Percentiles rank a stretch among this genome's conserved stretches.
phyloP scores from a whole-genome alignment of 2,113 vertebrate species.

The Gymnocephalus cernua region DNA sequence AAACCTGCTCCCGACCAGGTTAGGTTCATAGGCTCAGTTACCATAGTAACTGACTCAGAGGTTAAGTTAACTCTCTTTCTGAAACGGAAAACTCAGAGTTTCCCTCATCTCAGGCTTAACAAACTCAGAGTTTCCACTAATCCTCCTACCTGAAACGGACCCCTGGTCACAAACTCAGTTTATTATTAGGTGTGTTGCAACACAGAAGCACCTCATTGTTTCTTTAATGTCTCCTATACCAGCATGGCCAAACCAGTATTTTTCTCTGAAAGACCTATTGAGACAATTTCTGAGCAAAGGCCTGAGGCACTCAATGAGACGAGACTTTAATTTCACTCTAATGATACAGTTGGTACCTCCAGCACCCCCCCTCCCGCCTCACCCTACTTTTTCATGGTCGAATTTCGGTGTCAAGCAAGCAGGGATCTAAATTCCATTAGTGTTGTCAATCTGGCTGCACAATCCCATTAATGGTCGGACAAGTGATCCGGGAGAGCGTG shows the following conservation, averaged over 20 bases:
- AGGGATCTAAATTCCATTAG: slow-evolving; percentile 60
- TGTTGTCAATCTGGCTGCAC: slow-evolving; percentile 38
- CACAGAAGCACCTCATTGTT: background rate
- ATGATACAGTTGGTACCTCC: slow-evolving; percentile 41
- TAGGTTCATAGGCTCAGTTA: no score
- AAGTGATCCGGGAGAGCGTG: slow-evolving; percentile 13
- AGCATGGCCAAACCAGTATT: background rate
- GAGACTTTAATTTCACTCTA: slow-evolving; percentile 47
- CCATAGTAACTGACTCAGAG: no score
- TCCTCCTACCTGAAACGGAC: no score
- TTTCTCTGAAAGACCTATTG: slow-evolving; percentile 32
- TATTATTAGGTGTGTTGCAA: slow-evolving; percentile 11
- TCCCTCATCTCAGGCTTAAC: no score
- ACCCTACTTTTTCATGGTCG: slow-evolving; percentile 21
- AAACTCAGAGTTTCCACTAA: no score
- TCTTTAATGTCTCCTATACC: background rate
- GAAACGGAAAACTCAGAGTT: no score
- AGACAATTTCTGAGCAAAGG: slow-evolving; percentile 33
- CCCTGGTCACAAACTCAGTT: background rate
- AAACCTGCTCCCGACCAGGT: no score
- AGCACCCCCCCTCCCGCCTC: background rate
- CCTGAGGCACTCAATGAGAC: slow-evolving; percentile 4
- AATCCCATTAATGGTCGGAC: slow-evolving; percentile 56
- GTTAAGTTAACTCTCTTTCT: no score
- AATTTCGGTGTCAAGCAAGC: slow-evolving; percentile 58